Percentiles rank a stretch among this genome's conserved stretches.
phyloP scores from a whole-genome alignment of 2,888 invertebrate species.

The Dasypolia templi region DNA sequence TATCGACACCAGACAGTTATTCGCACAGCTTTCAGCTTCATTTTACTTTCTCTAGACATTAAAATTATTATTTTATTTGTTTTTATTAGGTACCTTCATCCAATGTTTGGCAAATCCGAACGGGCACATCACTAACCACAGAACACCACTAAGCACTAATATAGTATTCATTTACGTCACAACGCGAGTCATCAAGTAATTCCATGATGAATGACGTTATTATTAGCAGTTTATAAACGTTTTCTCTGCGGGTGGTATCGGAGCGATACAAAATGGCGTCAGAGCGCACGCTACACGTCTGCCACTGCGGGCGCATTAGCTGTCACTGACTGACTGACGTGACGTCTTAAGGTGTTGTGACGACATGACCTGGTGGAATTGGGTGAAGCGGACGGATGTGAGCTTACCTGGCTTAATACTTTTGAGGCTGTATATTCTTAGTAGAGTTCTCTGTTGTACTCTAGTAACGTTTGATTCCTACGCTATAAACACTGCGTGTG shows the following conservation, averaged over 20 bases:
- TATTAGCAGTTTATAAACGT: slow-evolving; percentile 72
- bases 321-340: too few species aligned
- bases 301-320: slow-evolving; percentile 56
- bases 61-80: slow-evolving; percentile 13
- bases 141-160: slow-evolving; percentile 63
- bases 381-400: slow-evolving; percentile 64
- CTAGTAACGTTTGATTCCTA: slow-evolving; percentile 13
- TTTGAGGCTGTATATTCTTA: slow-evolving; percentile 21
- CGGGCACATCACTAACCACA: slow-evolving; percentile 62
- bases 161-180: slow-evolving; percentile 59
- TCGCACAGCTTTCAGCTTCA: slow-evolving; percentile 47
- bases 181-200: slow-evolving; percentile 49
- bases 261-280: slow-evolving; percentile 49
- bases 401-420: slow-evolving; percentile 53
- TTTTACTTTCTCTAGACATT: slow-evolving; percentile 56
- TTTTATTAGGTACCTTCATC: slow-evolving; percentile 44
- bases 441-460: background rate
- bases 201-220: slow-evolving; percentile 75
- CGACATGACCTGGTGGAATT: slow-evolving; percentile 61
- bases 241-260: slow-evolving; percentile 78
- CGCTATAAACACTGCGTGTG: background rate
- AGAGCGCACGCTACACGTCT: slow-evolving; percentile 63
- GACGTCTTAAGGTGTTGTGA: slow-evolving; percentile 37
- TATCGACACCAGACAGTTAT: slow-evolving; percentile 42
- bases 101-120: slow-evolving; percentile 56